Evolutionary conservation across 2,888 invertebrate species (phyloP), one percentile per base, ranked within the genome.

Genomic region (Polia nebulosa): DNA sequence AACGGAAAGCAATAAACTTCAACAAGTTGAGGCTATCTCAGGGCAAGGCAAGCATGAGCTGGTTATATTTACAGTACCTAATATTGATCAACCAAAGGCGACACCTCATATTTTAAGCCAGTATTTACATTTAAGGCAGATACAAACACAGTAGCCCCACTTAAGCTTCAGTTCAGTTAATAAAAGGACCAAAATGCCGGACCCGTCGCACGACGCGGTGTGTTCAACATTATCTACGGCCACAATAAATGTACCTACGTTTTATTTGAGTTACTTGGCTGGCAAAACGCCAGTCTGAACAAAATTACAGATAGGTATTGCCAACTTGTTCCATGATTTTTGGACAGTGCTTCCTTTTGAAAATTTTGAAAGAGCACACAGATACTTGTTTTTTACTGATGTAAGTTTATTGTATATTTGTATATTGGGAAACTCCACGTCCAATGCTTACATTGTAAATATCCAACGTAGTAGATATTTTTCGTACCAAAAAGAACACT

Each of bases 181-280:
- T 74, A 76, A 72, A 71, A 78, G 61, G 49, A 59, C 34, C 32
- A 57, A 51, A 51, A 68, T 68, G 74, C 63, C 34, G 29, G 53
- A 51, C 41, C 36, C 52, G 60, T 82, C 51, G 74, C 57, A 57
- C 58, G 41, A 39, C 34, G 55, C 58, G 60, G 69, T 71, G 61
- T 75, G 71, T 56, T 75, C 68, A 64, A 79, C 68, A 80, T 80
- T 81, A 77, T 80, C 78, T 74, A 77, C 74, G 58, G 56, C 55
- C 72, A 78, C 83, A 82, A 85, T 85, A 84, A 88, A 87, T 84
- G 85, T 81, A 72, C 81, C 73, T 71, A 72, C 81, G 74, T 71
- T 81, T 81, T 85, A 80, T 87, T 83, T 81, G 82, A 82, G 74
- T 83, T 76, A 85, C 81, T 85, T 76, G 68, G 80, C 80, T 87